Base-by-base conservation (phyloP, 1,140 invertebrate species). In the Centruroides sculpturatus region DNA sequence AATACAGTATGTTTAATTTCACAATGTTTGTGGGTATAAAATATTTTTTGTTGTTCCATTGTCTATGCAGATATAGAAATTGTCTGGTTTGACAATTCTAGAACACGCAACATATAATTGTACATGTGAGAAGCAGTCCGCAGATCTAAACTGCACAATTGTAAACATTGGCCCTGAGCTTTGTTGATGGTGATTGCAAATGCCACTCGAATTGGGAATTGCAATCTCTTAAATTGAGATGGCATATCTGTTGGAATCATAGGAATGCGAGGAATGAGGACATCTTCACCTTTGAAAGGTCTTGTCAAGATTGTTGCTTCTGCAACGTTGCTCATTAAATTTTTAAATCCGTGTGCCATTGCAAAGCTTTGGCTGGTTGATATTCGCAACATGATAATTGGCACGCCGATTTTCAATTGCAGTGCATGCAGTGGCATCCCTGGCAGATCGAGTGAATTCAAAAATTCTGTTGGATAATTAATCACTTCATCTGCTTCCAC, bases 101-200 rank as follows among this genome's bases (percentile, higher is more conserved):
- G 36, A 56, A 47, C 55, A 56, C 11, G 1, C 55, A 12, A 56
- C 55, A 56, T 56, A 56, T 56, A 56, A n/a, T 7, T 23, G 23
- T 23, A 0, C 23, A 23, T 23, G 23, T 23, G 23, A 23, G 23
- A 23, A 23, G 23, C 23, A 23, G 2, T 23, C 23, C 23, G 23
- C 2, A 23, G 23, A 23, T 23, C 23, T 23, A 23, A 23, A 23
- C 23, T 2, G 23, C 23, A 23, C 23, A 23, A 23, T 23, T 23
- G 1, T 23, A 23, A 23, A 23, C 1, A 23, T 23, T 23, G 23
- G 23, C 2, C 23, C 23, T 23, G 5, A 23, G 35, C 13, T 35
- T n/a, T 46, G 36, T 54, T 80, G 5, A 81, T 77, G 0, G 78
- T 77, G 69, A 79, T 77, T 23, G 76, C 73, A 70, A 79, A 81